These are phyloP conservation scores for Melipona quadrifasciata DNA, from an alignment of 1,140 invertebrate genomes.

Conservation along the genomic window DNA sequence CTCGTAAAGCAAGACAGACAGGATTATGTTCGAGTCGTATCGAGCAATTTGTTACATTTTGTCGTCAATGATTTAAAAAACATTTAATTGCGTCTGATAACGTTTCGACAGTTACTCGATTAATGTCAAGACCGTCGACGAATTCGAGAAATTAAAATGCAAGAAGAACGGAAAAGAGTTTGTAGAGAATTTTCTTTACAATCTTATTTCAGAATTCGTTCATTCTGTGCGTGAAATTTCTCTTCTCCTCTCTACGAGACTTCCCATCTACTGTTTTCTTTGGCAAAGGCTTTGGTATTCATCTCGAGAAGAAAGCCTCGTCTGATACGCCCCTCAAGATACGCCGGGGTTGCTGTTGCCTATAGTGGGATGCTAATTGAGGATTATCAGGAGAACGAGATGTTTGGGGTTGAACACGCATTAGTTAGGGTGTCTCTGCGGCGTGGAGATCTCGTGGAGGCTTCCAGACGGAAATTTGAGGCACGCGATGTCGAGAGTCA, in stretches of 20 bases:
- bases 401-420: conserved; percentile 1
- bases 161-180: no score
- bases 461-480: not conserved
- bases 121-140: no score
- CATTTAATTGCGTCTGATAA: no score
- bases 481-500: not conserved
- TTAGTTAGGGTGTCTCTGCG: not conserved
- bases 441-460: not conserved
- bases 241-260: not conserved
- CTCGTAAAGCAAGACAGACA: not conserved
- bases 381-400: conserved; percentile 39
- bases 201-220: not conserved
- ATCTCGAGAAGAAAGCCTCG: not conserved
- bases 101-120: no score
- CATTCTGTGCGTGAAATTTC: no score
- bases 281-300: not conserved
- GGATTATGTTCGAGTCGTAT: not conserved
- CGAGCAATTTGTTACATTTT: not conserved
- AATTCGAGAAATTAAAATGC: no score
- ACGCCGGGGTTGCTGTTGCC: not conserved
- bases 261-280: not conserved
- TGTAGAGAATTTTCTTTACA: no score
- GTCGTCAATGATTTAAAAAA: no score
- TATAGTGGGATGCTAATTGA: conserved; percentile 21
- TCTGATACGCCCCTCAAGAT: conserved; percentile 33